Evolutionary conservation across 1,140 invertebrate species (phyloP).

Genomic region (Colletes gigas): DNA sequence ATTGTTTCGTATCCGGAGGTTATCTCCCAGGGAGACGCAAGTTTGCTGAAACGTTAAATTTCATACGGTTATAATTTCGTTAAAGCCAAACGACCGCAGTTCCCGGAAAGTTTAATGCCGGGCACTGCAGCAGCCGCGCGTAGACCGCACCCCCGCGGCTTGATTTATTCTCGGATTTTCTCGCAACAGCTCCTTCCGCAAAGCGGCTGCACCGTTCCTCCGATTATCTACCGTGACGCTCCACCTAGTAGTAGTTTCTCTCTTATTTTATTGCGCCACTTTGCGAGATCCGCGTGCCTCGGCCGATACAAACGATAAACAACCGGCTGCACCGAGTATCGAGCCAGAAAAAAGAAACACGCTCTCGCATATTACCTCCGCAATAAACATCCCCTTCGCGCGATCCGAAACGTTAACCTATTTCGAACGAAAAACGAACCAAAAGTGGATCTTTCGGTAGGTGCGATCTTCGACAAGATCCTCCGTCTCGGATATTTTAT

Average conservation of each 20-base stretch:
- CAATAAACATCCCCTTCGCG: no score
- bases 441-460: no score
- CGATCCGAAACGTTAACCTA: no score
- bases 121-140: conserved; percentile 9
- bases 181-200: conserved; percentile 7
- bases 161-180: conserved; percentile 58
- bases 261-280: conserved; percentile 52
- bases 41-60: not conserved
- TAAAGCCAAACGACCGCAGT: not conserved
- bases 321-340: not conserved
- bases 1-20: not conserved
- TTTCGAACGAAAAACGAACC: no score
- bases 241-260: conserved; percentile 8
- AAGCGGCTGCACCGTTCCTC: not conserved
- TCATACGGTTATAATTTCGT: not conserved
- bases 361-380: no score
- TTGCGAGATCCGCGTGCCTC: conserved; percentile 28
- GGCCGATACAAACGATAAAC: not conserved
- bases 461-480: no score
- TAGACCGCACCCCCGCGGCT: conserved; percentile 17
- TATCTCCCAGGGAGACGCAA: not conserved
- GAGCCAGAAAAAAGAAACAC: no score
- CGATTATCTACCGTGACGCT: not conserved
- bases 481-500: not conserved
- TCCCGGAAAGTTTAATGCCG: not conserved